Evolutionary conservation across 2,888 invertebrate species (phyloP).

Genomic region (Aphidoletes aphidimyza): DNA sequence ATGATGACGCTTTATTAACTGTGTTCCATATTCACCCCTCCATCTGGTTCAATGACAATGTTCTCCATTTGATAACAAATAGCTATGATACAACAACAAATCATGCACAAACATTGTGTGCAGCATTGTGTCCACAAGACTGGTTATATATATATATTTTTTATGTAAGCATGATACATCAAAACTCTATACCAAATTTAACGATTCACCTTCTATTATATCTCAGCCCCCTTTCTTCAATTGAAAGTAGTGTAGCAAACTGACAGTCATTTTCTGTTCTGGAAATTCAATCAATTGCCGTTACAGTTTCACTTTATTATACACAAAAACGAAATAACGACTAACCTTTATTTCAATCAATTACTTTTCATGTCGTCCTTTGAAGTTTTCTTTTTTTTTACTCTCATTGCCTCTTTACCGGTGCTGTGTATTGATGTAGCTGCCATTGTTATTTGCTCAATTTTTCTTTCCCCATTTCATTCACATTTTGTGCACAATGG

Average conservation of each 20-base stretch:
- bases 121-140: background rate
- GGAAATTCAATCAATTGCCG: slow-evolving; percentile 40
- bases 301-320: background rate
- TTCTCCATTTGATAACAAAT: background rate
- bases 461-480: background rate
- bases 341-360: slow-evolving; percentile 52
- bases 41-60: background rate
- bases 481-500: background rate
- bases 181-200: slow-evolving; percentile 5
- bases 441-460: background rate
- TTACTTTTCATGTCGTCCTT: slow-evolving; percentile 50
- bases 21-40: slow-evolving; percentile 13
- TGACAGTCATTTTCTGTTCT: background rate
- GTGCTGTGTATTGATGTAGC: background rate
- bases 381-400: slow-evolving; percentile 36
- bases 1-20: background rate
- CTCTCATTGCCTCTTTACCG: background rate
- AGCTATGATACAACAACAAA: slow-evolving; percentile 25
- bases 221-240: background rate
- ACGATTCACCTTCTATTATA: background rate
- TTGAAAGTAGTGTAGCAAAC: background rate
- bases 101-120: background rate
- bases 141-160: slow-evolving; percentile 50
- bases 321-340: slow-evolving; percentile 23
- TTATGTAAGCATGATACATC: slow-evolving; percentile 12